Base-by-base conservation (phyloP, 1,140 invertebrate genomes). In the Protaetia brevitarsis region DNA sequence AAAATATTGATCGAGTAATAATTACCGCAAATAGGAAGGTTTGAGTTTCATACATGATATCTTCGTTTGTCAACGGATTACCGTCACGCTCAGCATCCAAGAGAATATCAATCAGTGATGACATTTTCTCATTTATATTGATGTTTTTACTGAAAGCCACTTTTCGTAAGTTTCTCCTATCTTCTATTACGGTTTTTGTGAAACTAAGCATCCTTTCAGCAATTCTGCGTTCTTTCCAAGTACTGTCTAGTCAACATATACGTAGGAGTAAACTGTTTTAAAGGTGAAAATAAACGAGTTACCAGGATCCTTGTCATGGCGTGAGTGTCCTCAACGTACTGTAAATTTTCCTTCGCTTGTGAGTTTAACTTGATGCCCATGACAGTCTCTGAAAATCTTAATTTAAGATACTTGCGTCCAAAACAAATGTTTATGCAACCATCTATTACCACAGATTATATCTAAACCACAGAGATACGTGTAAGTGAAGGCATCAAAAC, bases 1-100 rank as follows among this genome's bases (percentile, higher is more conserved):
- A n/a, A n/a, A n/a, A n/a, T n/a, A n/a, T n/a, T n/a, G n/a, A n/a
- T n/a, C n/a, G n/a, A n/a, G n/a, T n/a, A n/a, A n/a, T n/a, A n/a
- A n/a, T n/a, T n/a, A n/a, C n/a, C n/a, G n/a, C n/a, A n/a, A n/a
- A n/a, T n/a, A n/a, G n/a, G n/a, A 94, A 94, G 4, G 91, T 94
- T 73, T 94, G 90, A 8, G 93, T 90, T 82, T 94, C 91, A 75
- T 93, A 91, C 60, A 88, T 81, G 57, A 94, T 89, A 71, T 90
- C 86, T 64, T 85, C 83, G 68, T 86, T 82, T 0, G 82, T 77
- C n/a, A 92, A 77, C 5, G 79, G 77, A 2, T 29, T 5, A 16
- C 61, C 66, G 19, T 56, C 28, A 64, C 63, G 13, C 11, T 11
- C 30, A 30, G 31, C 58, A 19, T 65, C 16, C 19, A 65, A 34